These are phyloP conservation scores for Lasioglossum vierecki DNA, from an alignment of 2,888 invertebrate species.

Conservation along the genomic window DNA sequence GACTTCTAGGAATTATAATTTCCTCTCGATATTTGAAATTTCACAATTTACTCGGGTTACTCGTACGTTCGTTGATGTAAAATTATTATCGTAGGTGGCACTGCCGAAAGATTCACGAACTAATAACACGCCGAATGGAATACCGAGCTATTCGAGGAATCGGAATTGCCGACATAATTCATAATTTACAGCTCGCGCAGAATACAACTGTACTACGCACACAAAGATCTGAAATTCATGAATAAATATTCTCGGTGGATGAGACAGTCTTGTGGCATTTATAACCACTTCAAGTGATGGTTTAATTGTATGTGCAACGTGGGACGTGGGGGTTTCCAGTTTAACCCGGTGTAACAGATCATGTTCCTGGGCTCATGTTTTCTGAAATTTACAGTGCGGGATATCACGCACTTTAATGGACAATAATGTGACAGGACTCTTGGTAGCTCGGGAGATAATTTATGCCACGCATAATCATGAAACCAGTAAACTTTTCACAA, in stretches of 20 bases:
- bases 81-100: not conserved
- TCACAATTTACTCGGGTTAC: not conserved
- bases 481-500: not conserved
- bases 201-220: not conserved
- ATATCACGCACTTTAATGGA: not conserved
- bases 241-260: constrained; percentile 28
- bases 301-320: constrained; percentile 73
- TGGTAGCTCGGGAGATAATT: not conserved
- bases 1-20: not conserved
- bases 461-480: not conserved
- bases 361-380: not conserved
- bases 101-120: not conserved
- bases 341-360: not conserved
- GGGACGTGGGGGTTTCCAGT: constrained; percentile 74
- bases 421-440: not conserved
- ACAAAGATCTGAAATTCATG: constrained; percentile 43
- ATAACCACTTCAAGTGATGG: constrained; percentile 70
- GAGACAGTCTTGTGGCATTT: constrained; percentile 59
- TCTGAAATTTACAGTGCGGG: not conserved
- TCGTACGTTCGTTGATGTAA: not conserved
- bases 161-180: not conserved
- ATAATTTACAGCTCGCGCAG: constrained; percentile 5
- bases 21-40: not conserved
- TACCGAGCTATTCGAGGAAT: constrained; percentile 6
- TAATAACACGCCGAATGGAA: not conserved